Evolutionary conservation across 2,113 vertebrate species (phyloP), one percentile per base, ranked within the genome.

Genomic region (Pavo muticus): DNA sequence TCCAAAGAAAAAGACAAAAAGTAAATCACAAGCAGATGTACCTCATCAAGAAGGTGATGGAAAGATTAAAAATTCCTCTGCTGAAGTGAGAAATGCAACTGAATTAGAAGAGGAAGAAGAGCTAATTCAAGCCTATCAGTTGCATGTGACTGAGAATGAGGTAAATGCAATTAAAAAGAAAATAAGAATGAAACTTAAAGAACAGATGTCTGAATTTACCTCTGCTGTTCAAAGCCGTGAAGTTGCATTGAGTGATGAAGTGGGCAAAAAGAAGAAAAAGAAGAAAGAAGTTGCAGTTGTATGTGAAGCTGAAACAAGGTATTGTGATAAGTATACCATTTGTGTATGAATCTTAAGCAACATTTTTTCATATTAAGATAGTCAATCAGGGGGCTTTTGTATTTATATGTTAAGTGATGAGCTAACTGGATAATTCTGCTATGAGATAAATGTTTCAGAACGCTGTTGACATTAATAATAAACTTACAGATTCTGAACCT

Each of bases 181-280:
- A 86, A 96, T 97, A 70, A 96, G 85, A 89, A 98, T 97, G 91
- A 98, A 98, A 90, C 97, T 98, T 87, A 95, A 96, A 77, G 97
- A 97, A 74, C 97, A 98, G 92, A 96, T 97, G 94, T 93, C 95
- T 42, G 79, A 91, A 45, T 94, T 97, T 86, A 91, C 97, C 40
- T 94, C 93, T 48, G 76, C 17, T 60, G 54, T 95, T 95, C 96
- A 96, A 94, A 97, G 97, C 69, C 96, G 87, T 57, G 86, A 96
- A 91, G 90, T 85, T 64, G 48, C 90, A 17, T 71, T 98, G 73
- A 98, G 97, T 87, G 98, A 97, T 94, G 98, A 99, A 67, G 82
- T 96, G 23, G 97, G 95, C 10, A 98, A 98, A 96, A 99, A 98
- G 95, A 99, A 99, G 93, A 99, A 98, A 95, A 99, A 99, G 96